Conservation (phyloP, 2,113 vertebrate genomes). For the Pan paniscus region DNA sequence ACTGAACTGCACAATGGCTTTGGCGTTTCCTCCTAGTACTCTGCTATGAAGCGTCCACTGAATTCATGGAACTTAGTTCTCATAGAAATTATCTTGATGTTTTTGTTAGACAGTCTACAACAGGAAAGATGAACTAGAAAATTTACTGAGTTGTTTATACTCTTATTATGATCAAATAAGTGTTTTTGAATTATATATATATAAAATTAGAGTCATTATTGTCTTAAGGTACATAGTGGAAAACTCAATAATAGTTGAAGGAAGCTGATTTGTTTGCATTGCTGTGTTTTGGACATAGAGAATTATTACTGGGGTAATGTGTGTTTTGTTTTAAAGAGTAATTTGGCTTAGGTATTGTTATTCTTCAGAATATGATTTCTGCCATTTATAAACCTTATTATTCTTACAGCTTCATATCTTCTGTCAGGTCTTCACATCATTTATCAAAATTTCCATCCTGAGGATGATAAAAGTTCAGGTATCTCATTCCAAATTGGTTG, state of each 20-base stretch:
- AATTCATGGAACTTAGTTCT: not conserved
- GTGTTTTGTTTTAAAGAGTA: not conserved
- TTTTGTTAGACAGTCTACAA: constrained; percentile 13
- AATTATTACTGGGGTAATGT: not conserved
- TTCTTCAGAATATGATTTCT: not conserved
- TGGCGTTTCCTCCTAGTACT: not conserved
- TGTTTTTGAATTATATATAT: not conserved
- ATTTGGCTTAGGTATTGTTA: not conserved
- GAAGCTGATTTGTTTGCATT: not conserved
- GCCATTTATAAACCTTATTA: not conserved
- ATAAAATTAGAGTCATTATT: not conserved
- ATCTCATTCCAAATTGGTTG: not conserved
- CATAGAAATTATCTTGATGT: not conserved
- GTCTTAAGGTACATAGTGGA: not conserved
- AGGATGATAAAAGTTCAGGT: not conserved
- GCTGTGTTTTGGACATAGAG: not conserved
- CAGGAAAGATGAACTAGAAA: constrained; percentile 19
- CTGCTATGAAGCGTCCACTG: not conserved
- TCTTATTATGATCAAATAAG: not conserved
- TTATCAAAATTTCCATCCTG: not conserved
- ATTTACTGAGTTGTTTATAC: not conserved
- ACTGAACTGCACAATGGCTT: not conserved
- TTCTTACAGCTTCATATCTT: not conserved
- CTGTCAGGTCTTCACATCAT: not conserved
- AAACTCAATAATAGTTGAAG: not conserved